Percentiles rank a stretch among this genome's conserved stretches.
These are phyloP conservation scores for Phengaris alcon DNA, from an alignment of 2,888 invertebrate species.

Conservation along the genomic window DNA sequence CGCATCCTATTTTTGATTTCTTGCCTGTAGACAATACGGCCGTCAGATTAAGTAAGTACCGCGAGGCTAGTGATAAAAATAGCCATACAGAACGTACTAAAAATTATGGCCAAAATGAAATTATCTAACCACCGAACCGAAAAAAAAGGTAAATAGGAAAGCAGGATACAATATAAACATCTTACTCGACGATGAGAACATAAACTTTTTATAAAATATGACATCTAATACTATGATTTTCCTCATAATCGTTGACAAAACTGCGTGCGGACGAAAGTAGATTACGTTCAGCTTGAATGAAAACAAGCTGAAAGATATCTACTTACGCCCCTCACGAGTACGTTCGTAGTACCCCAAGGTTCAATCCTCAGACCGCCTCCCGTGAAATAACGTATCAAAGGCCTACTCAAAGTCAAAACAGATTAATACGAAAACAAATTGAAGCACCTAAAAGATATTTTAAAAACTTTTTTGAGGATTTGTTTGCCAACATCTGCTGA, in stretches of 20 bases:
- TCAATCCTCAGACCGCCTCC: background rate
- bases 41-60: slow-evolving; percentile 49
- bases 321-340: slow-evolving; percentile 37
- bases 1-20: background rate
- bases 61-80: slow-evolving; percentile 44
- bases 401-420: background rate
- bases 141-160: background rate
- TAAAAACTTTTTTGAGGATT: background rate
- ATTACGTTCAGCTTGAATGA: slow-evolving; percentile 35
- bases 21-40: slow-evolving; percentile 29
- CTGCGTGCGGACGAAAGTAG: slow-evolving; percentile 38
- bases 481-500: background rate
- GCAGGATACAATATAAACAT: background rate
- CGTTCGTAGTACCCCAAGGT: background rate
- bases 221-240: no score
- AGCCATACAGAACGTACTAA: slow-evolving; percentile 57
- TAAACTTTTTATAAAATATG: no score
- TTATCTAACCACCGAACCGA: background rate
- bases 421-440: background rate
- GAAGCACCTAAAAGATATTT: background rate
- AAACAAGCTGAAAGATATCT: slow-evolving; percentile 42
- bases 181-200: no score
- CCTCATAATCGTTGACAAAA: background rate
- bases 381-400: background rate
- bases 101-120: slow-evolving; percentile 42